Conservation (phyloP, 1,140 invertebrate species). For the Eumaeus atala region DNA sequence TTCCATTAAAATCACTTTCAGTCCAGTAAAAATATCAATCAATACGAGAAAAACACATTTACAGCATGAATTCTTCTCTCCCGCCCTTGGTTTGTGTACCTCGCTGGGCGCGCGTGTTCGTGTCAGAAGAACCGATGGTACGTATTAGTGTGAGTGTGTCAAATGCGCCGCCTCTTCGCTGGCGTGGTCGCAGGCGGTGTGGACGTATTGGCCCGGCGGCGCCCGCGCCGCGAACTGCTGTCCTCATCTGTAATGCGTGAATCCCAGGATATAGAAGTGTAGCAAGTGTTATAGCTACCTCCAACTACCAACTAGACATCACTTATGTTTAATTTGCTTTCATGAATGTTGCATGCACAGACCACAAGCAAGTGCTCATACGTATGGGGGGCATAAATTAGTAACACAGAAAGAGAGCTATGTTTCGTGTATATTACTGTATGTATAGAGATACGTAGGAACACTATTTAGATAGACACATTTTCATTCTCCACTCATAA, state of each 20-base stretch:
- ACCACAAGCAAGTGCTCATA: too few relatives aligned
- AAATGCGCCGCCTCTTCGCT: slow-evolving; percentile 52
- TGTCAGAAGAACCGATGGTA: slow-evolving; percentile 62
- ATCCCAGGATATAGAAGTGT: slow-evolving; percentile 37
- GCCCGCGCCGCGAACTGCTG: slow-evolving; percentile 38
- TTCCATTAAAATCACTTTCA: slow-evolving; percentile 1
- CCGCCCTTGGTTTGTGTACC: slow-evolving; percentile 18
- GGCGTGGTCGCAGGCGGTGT: slow-evolving; percentile 51
- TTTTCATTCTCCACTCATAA: too few relatives aligned
- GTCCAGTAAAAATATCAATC: slow-evolving; percentile 1
- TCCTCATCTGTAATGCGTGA: slow-evolving; percentile 53
- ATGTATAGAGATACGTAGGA: too few relatives aligned
- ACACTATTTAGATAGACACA: too few relatives aligned
- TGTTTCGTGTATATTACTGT: too few relatives aligned
- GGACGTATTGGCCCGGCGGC: slow-evolving; percentile 47
- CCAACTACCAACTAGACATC: too few relatives aligned
- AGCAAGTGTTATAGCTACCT: too few relatives aligned
- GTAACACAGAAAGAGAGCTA: too few relatives aligned
- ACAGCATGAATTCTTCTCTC: slow-evolving; percentile 28
- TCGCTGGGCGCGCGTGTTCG: slow-evolving; percentile 27
- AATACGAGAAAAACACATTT: slow-evolving; percentile 33
- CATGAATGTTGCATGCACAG: too few relatives aligned
- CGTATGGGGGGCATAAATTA: too few relatives aligned
- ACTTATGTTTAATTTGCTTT: too few relatives aligned
- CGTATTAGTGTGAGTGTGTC: slow-evolving; percentile 45